Evolutionary conservation across 2,113 vertebrate species (phyloP), one percentile per base, ranked within the genome.

Genomic region (Peromyscus maniculatus): DNA sequence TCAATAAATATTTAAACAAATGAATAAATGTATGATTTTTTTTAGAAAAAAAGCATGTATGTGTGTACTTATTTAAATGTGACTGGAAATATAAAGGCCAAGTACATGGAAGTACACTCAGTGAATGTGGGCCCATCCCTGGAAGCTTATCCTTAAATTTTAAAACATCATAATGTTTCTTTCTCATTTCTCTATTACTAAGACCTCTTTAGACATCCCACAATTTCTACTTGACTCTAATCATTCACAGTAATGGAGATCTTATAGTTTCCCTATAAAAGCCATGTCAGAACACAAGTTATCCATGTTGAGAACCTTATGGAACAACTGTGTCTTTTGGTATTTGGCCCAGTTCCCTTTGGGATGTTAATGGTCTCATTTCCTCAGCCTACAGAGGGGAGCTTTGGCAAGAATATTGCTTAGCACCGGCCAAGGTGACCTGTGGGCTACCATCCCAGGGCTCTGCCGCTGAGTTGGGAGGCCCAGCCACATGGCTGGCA

Each of bases 1-100:
- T 89, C 52, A 36, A 72, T 66, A 87, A 93, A 87, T 94, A 77
- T 57, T 91, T 86, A 91, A 91, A 74, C 12, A 66, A 82, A 66
- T 64, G 36, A 62, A 46, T 77, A 67, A 64, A 62, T 83, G 3
- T n/a, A 11, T 57, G 36, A 67, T 66, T 87, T 66, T 52, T 46
- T 46, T 86, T 31, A 46, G 15, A n/a, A 10, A 46, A 39, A 49
- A 67, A 69, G 2, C 26, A 46, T 19, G 8, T 19, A 22, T 39
- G 28, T 26, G 7, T 7, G 33, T 52, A 52, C 16, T 39, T 72
- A 33, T 86, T 75, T 91, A 57, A 49, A 39, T 33, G 15, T 74
- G 3, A 21, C 22, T n/a, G 7, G 62, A 71, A 75, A 28, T 49
- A 0, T 19, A 64, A 49, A 74, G 31, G 7, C 39, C n/a, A 69